phyloP scores from a whole-genome alignment of 2,797 vertebrate species.

The Enteromius mattozi region DNA sequence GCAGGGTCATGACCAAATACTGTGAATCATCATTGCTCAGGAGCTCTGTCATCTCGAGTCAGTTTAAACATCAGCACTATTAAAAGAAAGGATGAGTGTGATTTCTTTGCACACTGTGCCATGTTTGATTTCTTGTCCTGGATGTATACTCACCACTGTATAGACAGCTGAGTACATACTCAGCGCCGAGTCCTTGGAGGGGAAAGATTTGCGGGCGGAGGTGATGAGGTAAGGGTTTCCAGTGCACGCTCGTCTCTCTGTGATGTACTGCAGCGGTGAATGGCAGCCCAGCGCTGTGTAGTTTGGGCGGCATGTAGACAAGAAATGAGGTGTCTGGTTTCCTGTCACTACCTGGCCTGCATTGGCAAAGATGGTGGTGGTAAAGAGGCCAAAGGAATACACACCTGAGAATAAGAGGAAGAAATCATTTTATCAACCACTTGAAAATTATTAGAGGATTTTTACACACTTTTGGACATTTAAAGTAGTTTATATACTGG shows the following conservation, averaged over 20 bases:
- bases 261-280: conserved; percentile 85
- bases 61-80: not conserved
- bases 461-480: not conserved
- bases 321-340: conserved; percentile 90
- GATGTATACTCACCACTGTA: conserved; percentile 80
- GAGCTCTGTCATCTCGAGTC: not conserved
- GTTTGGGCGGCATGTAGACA: conserved; percentile 90
- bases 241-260: conserved; percentile 80
- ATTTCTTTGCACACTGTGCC: not conserved
- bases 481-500: not conserved
- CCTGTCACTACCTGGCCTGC: conserved; percentile 94
- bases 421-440: not conserved
- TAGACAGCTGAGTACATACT: conserved; percentile 90
- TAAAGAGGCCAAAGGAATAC: conserved; percentile 91
- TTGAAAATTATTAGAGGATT: not conserved
- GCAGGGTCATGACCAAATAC: not conserved
- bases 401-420: conserved; percentile 76
- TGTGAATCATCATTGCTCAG: not conserved
- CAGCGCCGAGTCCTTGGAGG: conserved; percentile 90
- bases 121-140: conserved; percentile 4
- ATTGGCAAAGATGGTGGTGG: conserved; percentile 92
- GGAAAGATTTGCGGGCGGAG: conserved; percentile 89
- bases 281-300: conserved; percentile 90
- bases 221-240: conserved; percentile 85
- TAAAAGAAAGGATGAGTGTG: not conserved